A percentile compares a stretch with the other conserved stretches of the same genome.
Evolutionary conservation across 2,113 vertebrate genomes (phyloP).

Genomic region (Syngnathoides biaculeatus): DNA sequence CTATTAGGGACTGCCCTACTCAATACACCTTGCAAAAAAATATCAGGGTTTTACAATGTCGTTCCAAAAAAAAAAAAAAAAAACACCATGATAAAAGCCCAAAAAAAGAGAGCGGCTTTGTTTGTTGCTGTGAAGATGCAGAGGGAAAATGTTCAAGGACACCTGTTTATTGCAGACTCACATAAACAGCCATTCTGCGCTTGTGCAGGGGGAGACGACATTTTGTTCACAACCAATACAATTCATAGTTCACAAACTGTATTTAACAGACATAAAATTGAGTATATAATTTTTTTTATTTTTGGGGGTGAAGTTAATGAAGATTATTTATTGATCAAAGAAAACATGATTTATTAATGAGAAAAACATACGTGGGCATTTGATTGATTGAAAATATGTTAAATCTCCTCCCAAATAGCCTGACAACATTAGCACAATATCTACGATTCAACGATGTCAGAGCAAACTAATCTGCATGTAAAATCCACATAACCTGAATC

Average conservation of each 20-base stretch:
- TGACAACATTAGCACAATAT: conserved; percentile 27
- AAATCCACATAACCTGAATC: conserved; percentile 32
- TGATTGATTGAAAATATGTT: conserved; percentile 37
- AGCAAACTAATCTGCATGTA: conserved; percentile 38
- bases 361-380: conserved; percentile 23
- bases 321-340: conserved; percentile 60
- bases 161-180: conserved; percentile 46
- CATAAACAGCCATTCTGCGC: conserved; percentile 28
- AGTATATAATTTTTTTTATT: conserved; percentile 6
- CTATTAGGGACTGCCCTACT: conserved; percentile 29
- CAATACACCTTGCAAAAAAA: conserved; percentile 35
- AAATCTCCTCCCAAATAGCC: conserved; percentile 40
- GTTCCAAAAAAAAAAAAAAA: conserved; percentile 28
- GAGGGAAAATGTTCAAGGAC: conserved; percentile 57
- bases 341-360: too few relatives aligned
- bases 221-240: background rate
- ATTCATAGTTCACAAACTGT: conserved; percentile 17
- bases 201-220: conserved; percentile 8
- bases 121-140: conserved; percentile 23
- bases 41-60: conserved; percentile 24
- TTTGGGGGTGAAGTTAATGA: conserved; percentile 4
- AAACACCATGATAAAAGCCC: background rate
- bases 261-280: conserved; percentile 7
- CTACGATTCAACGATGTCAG: conserved; percentile 33
- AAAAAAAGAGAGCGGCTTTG: conserved; percentile 29